Base-by-base conservation (phyloP, 2,888 invertebrate genomes). In the Calameuta filiformis region DNA sequence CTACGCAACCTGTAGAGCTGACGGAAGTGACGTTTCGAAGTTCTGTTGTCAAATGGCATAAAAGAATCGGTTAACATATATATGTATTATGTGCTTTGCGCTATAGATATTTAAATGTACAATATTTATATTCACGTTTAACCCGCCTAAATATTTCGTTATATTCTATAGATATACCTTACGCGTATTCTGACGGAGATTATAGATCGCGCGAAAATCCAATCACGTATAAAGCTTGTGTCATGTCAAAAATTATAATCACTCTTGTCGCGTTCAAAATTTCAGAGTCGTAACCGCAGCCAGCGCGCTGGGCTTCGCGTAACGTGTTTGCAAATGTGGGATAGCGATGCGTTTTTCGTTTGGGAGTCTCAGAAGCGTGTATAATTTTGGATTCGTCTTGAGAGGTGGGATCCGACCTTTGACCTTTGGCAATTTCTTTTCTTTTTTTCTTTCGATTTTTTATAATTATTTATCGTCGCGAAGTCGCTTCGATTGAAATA, bases 201-300 rank as follows among this genome's bases (percentile, higher is more conserved):
- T 56, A 23, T 56, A 1, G 56, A 9, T 56, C 56, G 40, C 15
- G 56, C 2, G 68, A 35, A 77, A 77, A 76, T 81, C 81, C 73
- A 75, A 79, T 79, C 82, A 81, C 79, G 80, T 81, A 83, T 76
- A 73, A 71, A 74, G 76, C 68, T 76, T 80, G 77, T 35, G 78
- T 77, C 77, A 81, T 80, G 81, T 83, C 81, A 85, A 78, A 79
- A 80, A 79, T 76, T 82, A n/a, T n/a, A n/a, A 83, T 78, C 78
- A 76, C 73, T 82, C 77, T 73, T 78, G 77, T 73, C 73, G 69
- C 33, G 35, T 76, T 2, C 56, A 23, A 56, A 40, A 23, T 56
- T 56, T 0, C 12, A 2, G 37, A 37, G 37, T 37, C 37, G 12
- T 37, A 37, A 37, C 37, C 0, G 37, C 37, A 37, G 37, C 56